Evolutionary conservation across 2,797 vertebrate genomes (phyloP).

Genomic region (Pteronotus mesoamericanus): DNA sequence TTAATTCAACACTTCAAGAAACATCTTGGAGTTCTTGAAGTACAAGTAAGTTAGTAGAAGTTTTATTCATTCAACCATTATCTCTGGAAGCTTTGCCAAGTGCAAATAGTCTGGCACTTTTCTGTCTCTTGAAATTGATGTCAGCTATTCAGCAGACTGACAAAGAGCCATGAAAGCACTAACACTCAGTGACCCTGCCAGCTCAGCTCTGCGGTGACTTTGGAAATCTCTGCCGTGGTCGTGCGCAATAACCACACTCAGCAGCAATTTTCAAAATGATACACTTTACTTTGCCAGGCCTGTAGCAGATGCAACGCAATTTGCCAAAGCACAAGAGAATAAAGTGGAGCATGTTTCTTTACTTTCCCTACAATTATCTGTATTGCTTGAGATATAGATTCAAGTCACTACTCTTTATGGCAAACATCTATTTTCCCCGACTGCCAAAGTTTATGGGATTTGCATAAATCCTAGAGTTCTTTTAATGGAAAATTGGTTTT

Average conservation of each 20-base stretch:
- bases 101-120: background rate
- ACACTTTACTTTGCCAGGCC: conserved; percentile 22
- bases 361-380: conserved; percentile 36
- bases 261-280: conserved; percentile 55
- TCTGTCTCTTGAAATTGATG: conserved; percentile 34
- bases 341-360: background rate
- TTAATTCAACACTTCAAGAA: background rate
- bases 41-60: background rate
- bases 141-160: background rate
- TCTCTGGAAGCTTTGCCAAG: conserved; percentile 8
- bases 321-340: conserved; percentile 11
- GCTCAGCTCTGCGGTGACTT: background rate
- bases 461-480: background rate
- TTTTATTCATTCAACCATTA: background rate
- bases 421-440: conserved; percentile 21
- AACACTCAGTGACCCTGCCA: background rate
- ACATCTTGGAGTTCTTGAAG: background rate
- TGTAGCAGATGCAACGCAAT: conserved; percentile 22
- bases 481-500: conserved; percentile 6
- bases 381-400: background rate
- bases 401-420: background rate
- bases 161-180: background rate
- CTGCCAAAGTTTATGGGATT: conserved; percentile 7
- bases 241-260: background rate
- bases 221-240: background rate